These are phyloP conservation scores for Cabera pusaria DNA, from an alignment of 2,888 invertebrate species.

Conservation along the genomic window DNA sequence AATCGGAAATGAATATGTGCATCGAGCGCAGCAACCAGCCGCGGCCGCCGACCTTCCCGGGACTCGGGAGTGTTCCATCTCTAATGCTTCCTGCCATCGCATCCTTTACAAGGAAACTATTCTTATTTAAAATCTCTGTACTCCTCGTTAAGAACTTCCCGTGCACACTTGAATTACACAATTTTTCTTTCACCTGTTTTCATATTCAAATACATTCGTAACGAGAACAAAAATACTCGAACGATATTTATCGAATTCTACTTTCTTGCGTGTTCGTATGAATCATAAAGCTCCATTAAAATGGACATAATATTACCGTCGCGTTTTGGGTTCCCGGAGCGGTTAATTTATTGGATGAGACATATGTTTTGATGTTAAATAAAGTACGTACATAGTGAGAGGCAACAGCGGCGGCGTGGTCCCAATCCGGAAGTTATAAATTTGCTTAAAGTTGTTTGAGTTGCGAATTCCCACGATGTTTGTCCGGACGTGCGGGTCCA, in stretches of 20 bases:
- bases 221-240: slow-evolving; percentile 34
- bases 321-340: slow-evolving; percentile 19
- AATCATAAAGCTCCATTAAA: slow-evolving; percentile 25
- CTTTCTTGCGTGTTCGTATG: slow-evolving; percentile 33
- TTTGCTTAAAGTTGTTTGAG: slow-evolving; percentile 80
- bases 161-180: slow-evolving; percentile 42
- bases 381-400: slow-evolving; percentile 35
- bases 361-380: slow-evolving; percentile 27
- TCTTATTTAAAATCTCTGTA: slow-evolving; percentile 47
- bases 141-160: slow-evolving; percentile 46
- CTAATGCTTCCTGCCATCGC: slow-evolving; percentile 31
- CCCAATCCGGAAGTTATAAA: slow-evolving; percentile 75
- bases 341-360: slow-evolving; percentile 27
- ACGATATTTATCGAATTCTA: slow-evolving; percentile 35
- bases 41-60: slow-evolving; percentile 25
- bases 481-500: slow-evolving; percentile 78
- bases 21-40: not conserved
- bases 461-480: slow-evolving; percentile 75
- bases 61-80: slow-evolving; percentile 33
- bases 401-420: slow-evolving; percentile 50
- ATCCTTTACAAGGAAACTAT: slow-evolving; percentile 50
- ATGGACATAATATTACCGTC: slow-evolving; percentile 26
- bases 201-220: slow-evolving; percentile 43
- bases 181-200: slow-evolving; percentile 48
- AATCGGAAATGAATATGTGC: slow-evolving; percentile 16